Conservation (phyloP, 2,797 vertebrate species). For the Poecilia picta region DNA sequence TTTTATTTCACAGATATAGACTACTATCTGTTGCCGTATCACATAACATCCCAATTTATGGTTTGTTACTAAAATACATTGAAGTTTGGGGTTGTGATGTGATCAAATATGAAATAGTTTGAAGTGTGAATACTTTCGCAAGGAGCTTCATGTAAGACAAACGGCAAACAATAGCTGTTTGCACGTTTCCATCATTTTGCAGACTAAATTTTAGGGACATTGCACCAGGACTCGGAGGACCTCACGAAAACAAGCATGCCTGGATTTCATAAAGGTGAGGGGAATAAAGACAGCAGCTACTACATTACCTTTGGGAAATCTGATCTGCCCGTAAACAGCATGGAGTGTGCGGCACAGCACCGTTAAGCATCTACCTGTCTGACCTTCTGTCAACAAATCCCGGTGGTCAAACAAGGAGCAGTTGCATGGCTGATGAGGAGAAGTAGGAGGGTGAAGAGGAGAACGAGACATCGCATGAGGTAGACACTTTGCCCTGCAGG, state of each 20-base stretch:
- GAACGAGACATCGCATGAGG: slow-evolving; percentile 7
- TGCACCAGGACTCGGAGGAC: slow-evolving; percentile 45
- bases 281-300: slow-evolving; percentile 44
- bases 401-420: slow-evolving; percentile 38
- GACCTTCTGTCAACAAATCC: slow-evolving; percentile 43
- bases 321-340: slow-evolving; percentile 41
- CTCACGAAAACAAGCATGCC: slow-evolving; percentile 39
- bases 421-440: slow-evolving; percentile 25
- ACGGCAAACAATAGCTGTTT: slow-evolving; percentile 29
- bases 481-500: slow-evolving; percentile 64
- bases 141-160: neutral
- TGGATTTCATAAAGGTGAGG: slow-evolving; percentile 50
- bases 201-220: slow-evolving; percentile 39
- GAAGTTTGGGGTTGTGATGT: neutral
- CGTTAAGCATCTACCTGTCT: slow-evolving; percentile 24
- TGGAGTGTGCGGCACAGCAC: slow-evolving; percentile 21
- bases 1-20: neutral
- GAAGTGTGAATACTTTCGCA: neutral
- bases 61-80: neutral
- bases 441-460: slow-evolving; percentile 13
- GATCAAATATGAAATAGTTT: neutral
- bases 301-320: slow-evolving; percentile 60
- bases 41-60: too few relatives aligned
- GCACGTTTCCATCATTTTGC: slow-evolving; percentile 32
- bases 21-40: neutral